Evolutionary conservation across 1,140 invertebrate species (phyloP).

Genomic region (Stratiolaelaps scimitus): DNA sequence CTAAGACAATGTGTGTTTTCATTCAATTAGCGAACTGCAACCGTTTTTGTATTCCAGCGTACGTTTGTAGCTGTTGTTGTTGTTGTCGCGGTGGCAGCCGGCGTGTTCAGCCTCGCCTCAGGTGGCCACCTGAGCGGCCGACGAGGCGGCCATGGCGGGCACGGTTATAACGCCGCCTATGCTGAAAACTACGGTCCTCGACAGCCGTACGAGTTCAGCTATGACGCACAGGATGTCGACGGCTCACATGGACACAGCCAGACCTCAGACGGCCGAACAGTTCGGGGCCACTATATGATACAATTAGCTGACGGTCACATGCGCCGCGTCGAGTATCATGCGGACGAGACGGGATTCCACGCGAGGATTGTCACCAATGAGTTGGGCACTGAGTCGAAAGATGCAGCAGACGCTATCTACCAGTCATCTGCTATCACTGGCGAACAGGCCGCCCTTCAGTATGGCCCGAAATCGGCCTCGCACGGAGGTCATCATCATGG

Average conservation of each 20-base stretch:
- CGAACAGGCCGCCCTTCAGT: conserved; percentile 12
- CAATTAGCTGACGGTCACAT: conserved; percentile 15
- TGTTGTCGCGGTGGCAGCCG: background rate
- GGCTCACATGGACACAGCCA: conserved; percentile 6
- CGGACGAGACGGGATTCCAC: conserved; percentile 18
- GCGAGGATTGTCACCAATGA: conserved; percentile 14
- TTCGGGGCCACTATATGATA: conserved; percentile 20
- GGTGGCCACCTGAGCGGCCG: background rate
- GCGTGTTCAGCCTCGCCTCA: background rate
- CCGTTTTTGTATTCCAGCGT: too few species aligned
- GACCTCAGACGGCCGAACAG: conserved; percentile 2
- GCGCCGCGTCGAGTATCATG: conserved; percentile 6
- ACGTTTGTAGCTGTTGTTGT: too few species aligned
- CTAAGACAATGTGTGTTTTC: too few species aligned
- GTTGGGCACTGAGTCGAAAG: conserved; percentile 10
- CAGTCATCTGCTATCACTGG: conserved; percentile 18
- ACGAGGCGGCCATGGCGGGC: background rate
- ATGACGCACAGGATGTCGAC: background rate
- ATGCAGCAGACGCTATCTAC: conserved; percentile 3
- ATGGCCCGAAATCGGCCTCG: background rate
- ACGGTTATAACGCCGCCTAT: too few species aligned
- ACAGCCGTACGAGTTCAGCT: background rate
- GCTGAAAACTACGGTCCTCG: background rate
- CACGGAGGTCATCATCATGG: too few species aligned
- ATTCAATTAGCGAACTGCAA: too few species aligned